Conservation (phyloP, 2,113 vertebrate species). For the Hiodon tergisus region DNA sequence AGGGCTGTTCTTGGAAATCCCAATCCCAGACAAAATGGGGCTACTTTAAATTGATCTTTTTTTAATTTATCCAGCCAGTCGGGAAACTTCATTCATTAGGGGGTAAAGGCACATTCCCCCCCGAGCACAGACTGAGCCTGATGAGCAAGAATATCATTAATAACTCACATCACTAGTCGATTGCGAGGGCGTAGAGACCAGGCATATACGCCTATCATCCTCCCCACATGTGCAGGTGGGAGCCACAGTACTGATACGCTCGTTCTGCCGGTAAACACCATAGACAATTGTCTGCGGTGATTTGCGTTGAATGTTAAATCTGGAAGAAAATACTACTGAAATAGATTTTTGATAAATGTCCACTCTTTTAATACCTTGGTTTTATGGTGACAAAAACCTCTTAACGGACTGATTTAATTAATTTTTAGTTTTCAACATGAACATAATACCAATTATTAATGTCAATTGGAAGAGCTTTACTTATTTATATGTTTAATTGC, state of each 20-base stretch:
- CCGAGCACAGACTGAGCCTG: no score
- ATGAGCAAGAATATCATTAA: no score
- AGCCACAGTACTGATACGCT: no score
- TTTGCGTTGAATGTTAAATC: neutral
- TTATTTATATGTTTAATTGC: neutral
- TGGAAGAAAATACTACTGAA: no score
- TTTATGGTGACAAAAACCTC: neutral
- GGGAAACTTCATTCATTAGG: neutral
- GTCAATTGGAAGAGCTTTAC: neutral
- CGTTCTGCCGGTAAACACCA: no score
- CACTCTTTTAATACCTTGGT: neutral
- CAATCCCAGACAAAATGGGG: slow-evolving; percentile 2
- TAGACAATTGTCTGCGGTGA: no score
- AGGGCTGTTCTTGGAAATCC: neutral
- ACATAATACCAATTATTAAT: neutral
- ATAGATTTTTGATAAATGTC: no score
- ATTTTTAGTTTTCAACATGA: neutral
- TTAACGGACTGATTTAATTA: neutral
- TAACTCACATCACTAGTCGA: no score
- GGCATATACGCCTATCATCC: no score
- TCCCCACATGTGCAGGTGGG: no score
- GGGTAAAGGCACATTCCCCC: neutral
- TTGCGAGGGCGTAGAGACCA: no score
- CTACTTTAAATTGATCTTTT: neutral
- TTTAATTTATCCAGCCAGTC: neutral